Evolutionary conservation across 2,797 vertebrate species (phyloP).

Genomic region (Carcharodon carcharias): DNA sequence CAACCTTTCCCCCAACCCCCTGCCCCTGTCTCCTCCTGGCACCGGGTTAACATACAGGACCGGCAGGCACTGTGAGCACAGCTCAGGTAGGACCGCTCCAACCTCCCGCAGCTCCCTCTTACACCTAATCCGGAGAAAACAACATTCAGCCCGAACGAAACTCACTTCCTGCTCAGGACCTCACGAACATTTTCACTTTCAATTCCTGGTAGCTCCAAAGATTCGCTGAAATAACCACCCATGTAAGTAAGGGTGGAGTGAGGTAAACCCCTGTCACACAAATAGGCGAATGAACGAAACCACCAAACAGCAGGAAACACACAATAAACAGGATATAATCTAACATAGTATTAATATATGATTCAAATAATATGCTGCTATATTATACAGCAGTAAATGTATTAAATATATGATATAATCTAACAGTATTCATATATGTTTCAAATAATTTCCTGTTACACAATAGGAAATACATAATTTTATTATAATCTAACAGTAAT

Average conservation of each 20-base stretch:
- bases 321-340: neutral
- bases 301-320: neutral
- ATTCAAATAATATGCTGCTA: neutral
- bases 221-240: neutral
- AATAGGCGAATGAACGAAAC: neutral
- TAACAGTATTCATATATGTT: too few relatives aligned
- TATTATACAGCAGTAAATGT: too few relatives aligned
- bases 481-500: too few relatives aligned
- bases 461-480: too few relatives aligned
- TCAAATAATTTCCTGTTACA: too few relatives aligned
- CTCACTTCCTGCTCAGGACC: neutral
- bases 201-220: neutral
- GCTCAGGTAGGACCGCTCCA: neutral
- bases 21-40: neutral
- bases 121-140: neutral
- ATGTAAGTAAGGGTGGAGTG: neutral
- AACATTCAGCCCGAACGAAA: neutral
- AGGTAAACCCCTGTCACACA: neutral
- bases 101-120: too few relatives aligned
- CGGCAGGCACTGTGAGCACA: neutral
- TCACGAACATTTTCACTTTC: neutral
- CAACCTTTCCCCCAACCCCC: too few relatives aligned
- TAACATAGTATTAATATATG: neutral
- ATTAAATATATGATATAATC: too few relatives aligned
- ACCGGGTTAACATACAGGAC: too few relatives aligned